These are phyloP conservation scores for Achlya flavicornis DNA, from an alignment of 2,888 invertebrate species.

Conservation along the genomic window DNA sequence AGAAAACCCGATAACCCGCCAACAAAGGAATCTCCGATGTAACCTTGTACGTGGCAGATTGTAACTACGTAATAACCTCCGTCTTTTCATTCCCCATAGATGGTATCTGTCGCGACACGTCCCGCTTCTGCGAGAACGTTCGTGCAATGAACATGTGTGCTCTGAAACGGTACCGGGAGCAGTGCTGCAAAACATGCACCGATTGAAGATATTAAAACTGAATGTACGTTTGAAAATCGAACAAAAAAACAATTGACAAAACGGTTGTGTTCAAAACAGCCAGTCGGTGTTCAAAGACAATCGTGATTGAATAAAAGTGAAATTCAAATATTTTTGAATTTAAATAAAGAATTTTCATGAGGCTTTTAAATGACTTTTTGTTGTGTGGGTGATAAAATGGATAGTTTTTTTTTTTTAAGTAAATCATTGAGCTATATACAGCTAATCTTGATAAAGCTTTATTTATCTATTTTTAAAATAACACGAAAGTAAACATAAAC, in stretches of 20 bases:
- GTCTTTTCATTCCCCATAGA: conserved; percentile 70
- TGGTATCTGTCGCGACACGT: conserved; percentile 90
- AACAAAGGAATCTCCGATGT: not conserved
- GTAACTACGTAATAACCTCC: conserved; percentile 14
- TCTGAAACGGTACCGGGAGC: conserved; percentile 91
- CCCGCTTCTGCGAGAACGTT: conserved; percentile 93
- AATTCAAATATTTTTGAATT: not conserved
- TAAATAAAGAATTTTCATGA: not conserved
- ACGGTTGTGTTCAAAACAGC: conserved; percentile 12
- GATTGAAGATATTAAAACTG: conserved; percentile 43
- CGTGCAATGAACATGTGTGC: conserved; percentile 95
- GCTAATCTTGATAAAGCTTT: conserved; percentile 1
- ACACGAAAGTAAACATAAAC: no score
- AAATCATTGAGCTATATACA: conserved; percentile 12
- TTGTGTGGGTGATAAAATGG: not conserved
- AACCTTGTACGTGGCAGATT: not conserved
- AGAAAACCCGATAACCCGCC: not conserved
- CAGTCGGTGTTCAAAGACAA: not conserved
- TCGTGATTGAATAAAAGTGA: not conserved
- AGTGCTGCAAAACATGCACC: conserved; percentile 93
- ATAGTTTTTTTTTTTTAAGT: not conserved
- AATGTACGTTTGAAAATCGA: conserved; percentile 14
- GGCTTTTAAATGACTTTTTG: not conserved
- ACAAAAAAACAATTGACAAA: conserved; percentile 16
- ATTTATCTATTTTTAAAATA: not conserved